Evolutionary conservation across 2,888 invertebrate genomes (phyloP).

Genomic region (Drosophila kuntzei): DNA sequence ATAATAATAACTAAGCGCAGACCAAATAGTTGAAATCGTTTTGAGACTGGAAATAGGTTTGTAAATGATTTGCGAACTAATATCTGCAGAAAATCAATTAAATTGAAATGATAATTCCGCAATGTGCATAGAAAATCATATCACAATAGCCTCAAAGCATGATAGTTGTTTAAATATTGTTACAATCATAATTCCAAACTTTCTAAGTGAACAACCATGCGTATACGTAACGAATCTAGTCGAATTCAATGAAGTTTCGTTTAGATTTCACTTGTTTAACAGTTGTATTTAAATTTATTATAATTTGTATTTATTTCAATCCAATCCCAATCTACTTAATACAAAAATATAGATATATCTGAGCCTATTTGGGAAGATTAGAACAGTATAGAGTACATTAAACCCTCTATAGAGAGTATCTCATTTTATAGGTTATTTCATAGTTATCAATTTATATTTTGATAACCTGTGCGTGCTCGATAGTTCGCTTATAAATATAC

Average conservation of each 20-base stretch:
- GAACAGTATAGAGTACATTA: no score
- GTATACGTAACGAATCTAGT: conserved; percentile 14
- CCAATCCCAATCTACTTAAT: no score
- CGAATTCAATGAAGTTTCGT: background rate
- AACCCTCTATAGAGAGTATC: no score
- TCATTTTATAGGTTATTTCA: background rate
- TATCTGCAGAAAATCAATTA: conserved; percentile 65
- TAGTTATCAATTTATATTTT: background rate
- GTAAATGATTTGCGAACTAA: conserved; percentile 35
- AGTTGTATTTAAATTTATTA: no score
- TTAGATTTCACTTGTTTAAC: background rate
- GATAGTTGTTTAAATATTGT: conserved; percentile 11
- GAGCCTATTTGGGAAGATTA: no score
- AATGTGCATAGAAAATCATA: conserved; percentile 7
- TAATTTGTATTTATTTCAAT: no score
- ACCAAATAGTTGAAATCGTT: conserved; percentile 13
- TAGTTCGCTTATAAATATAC: background rate
- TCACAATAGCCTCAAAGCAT: conserved; percentile 28
- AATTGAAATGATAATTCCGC: conserved; percentile 47
- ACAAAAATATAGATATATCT: no score
- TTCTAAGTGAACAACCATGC: conserved; percentile 4
- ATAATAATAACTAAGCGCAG: conserved; percentile 21
- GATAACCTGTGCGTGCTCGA: conserved; percentile 9
- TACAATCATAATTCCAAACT: conserved; percentile 8
- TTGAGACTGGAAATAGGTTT: conserved; percentile 21